Conservation (phyloP, 1,140 invertebrate genomes). For the silkworm (Bombyx mori) region DNA sequence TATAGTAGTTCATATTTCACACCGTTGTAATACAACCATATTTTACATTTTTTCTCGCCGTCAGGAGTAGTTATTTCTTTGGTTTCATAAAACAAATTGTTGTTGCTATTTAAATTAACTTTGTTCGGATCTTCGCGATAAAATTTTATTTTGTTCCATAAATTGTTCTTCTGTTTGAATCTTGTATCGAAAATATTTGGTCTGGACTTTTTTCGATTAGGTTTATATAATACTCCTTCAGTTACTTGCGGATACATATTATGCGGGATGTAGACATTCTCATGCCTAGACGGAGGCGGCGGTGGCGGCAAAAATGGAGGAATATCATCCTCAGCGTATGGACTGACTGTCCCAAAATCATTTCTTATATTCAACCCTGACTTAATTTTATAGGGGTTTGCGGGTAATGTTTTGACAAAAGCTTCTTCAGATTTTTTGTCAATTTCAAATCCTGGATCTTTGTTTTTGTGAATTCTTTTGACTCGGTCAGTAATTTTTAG, state of each 20-base stretch:
- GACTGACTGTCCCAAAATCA: not conserved
- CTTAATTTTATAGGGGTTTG: not conserved
- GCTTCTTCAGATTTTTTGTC: not conserved
- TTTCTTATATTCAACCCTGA: too few species aligned
- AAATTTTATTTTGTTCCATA: not conserved
- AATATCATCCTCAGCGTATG: not conserved
- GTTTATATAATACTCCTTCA: not conserved
- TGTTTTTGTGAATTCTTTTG: not conserved
- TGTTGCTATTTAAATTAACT: not conserved
- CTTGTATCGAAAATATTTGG: constrained; percentile 4
- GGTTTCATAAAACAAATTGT: constrained; percentile 24
- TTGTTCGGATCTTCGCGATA: not conserved
- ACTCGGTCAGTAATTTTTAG: not conserved
- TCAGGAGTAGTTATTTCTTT: constrained; percentile 19
- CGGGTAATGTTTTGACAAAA: not conserved
- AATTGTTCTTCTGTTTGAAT: constrained; percentile 5
- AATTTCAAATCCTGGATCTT: not conserved
- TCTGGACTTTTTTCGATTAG: not conserved
- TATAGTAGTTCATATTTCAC: constrained; percentile 38
- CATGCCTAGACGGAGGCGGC: not conserved
- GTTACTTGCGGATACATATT: not conserved
- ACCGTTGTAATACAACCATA: constrained; percentile 50
- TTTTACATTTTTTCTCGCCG: constrained; percentile 29
- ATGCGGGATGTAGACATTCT: not conserved
- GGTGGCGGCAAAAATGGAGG: constrained; percentile 5